A percentile compares a stretch with the other conserved stretches of the same genome.
Evolutionary conservation across 2,888 invertebrate species (phyloP).

Genomic region (Petrophora chlorosata): DNA sequence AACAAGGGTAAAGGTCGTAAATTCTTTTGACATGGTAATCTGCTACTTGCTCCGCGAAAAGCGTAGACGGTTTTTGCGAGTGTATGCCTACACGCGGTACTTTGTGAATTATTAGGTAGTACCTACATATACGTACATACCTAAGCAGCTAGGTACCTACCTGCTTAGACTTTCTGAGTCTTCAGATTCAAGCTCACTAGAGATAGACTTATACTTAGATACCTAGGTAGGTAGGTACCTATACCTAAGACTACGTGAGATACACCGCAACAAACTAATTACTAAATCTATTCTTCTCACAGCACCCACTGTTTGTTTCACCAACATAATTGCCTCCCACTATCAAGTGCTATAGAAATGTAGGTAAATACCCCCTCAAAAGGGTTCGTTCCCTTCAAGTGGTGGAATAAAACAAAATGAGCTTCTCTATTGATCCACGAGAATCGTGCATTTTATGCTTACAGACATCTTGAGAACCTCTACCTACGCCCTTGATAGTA

Average conservation of each 20-base stretch:
- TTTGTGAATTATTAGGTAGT: constrained; percentile 37
- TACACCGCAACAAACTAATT: constrained; percentile 22
- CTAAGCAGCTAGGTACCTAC: neutral
- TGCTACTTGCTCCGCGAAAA: constrained; percentile 24
- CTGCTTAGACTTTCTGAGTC: no score
- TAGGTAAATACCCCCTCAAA: constrained; percentile 70
- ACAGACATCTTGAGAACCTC: constrained; percentile 41
- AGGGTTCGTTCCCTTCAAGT: constrained; percentile 69
- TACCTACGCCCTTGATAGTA: constrained; percentile 1
- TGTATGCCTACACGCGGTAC: constrained; percentile 30
- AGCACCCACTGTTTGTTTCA: constrained; percentile 55
- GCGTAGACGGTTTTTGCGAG: constrained; percentile 26
- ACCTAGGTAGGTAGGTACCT: neutral
- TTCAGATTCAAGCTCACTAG: no score
- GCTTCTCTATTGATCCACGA: constrained; percentile 66
- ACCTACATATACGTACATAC: neutral
- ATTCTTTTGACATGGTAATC: constrained; percentile 60
- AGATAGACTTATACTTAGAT: neutral
- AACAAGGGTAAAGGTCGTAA: constrained; percentile 43
- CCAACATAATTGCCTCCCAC: constrained; percentile 60
- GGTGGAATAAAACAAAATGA: constrained; percentile 75
- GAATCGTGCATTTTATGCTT: constrained; percentile 63
- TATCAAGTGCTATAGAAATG: constrained; percentile 52
- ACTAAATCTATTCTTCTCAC: constrained; percentile 50
- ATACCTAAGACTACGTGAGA: constrained; percentile 1